Base-by-base conservation (phyloP, 2,797 vertebrate genomes). In the Pterois miles region DNA sequence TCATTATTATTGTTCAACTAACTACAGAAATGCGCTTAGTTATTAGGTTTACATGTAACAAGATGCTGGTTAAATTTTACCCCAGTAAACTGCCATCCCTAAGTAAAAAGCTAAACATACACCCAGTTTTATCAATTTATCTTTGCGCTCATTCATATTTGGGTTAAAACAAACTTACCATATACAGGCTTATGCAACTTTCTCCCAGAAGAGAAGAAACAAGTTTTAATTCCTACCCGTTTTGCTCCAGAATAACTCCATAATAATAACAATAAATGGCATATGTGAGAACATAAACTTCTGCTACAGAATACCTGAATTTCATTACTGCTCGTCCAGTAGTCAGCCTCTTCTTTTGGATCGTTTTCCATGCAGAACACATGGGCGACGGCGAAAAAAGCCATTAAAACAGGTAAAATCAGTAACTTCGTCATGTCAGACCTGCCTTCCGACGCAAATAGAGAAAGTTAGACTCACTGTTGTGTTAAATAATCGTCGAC, bases 291-390 rank as follows among this genome's bases (percentile, higher is more conserved):
- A 1, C 2, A 34, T 34, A 7, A 34, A 46, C 6, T 16, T 46
- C 18, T 46, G 43, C 43, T 46, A 16, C 43, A 46, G 43, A 46
- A 20, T 46, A 98, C 98, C 96, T 97, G 97, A 14, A 90, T 91
- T 60, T 93, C 95, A 34, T 95, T 95, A 4, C 86, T 88, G 81
- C 93, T 96, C 1, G 95, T 92, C 97, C 97, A 99, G 84, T 97
- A 96, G 88, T 95, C 96, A 16, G 95, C 89, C 58, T 96, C 97
- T 80, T 97, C 96, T 58, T 86, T 92, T 16, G 94, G 84, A 8
- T 93, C 95, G 34, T 94, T 90, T 65, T 98, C 97, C 68, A 96
- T 93, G 6, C 96, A 94, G 53, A 95, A 90, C 70, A 96, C 94
- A 84, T 95, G 95, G 5, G 93, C 93, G 43, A 95, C 94, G 85